phyloP scores from a whole-genome alignment of 2,113 vertebrate genomes.

The Stictonetta naevosa region DNA sequence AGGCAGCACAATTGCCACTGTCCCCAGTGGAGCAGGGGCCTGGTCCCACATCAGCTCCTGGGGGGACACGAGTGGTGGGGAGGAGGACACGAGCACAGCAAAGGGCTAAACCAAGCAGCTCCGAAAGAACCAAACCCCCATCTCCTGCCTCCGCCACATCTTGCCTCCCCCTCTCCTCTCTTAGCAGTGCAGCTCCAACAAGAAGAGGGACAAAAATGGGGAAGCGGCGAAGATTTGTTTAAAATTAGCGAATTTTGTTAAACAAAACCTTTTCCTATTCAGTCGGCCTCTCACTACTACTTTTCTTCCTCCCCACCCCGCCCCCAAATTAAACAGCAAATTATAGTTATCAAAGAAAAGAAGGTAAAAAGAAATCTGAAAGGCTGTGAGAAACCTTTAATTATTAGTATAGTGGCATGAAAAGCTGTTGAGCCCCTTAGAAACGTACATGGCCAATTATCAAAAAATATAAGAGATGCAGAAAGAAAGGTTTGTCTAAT shows the following conservation, averaged over 20 bases:
- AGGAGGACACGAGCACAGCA: neutral
- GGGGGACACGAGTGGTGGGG: rapidly evolving
- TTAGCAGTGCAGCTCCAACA: neutral
- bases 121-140: rapidly evolving
- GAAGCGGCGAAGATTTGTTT: neutral
- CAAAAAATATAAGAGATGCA: constrained; percentile 72
- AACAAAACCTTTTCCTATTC: constrained; percentile 14
- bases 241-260: constrained; percentile 20
- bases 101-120: neutral
- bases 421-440: constrained; percentile 76
- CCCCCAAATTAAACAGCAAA: constrained; percentile 66
- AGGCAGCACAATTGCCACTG: neutral
- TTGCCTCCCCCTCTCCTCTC: neutral
- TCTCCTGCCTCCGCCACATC: neutral
- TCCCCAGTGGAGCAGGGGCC: neutral
- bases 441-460: constrained; percentile 77
- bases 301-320: neutral
- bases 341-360: constrained; percentile 72
- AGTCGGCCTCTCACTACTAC: neutral
- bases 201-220: neutral
- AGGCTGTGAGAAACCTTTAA: constrained; percentile 69
- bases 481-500: constrained; percentile 74
- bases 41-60: neutral
- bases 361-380: constrained; percentile 66
- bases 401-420: constrained; percentile 70